Percentiles rank a stretch among this genome's conserved stretches.
Conservation (phyloP, 2,888 invertebrate genomes). For the Acronicta leporina region DNA sequence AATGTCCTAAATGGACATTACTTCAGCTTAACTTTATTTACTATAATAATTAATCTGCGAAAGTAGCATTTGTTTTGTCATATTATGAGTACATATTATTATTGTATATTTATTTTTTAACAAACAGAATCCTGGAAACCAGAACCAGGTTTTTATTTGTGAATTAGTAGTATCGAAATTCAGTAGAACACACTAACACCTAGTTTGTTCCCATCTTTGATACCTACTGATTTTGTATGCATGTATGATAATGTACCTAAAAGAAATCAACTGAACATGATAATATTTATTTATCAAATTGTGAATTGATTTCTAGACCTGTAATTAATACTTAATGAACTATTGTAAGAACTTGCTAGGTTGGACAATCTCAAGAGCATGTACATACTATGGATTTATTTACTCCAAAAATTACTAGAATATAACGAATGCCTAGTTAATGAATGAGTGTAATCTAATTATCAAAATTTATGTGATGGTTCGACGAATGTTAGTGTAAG, state of each 20-base stretch:
- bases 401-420: slow-evolving; percentile 81
- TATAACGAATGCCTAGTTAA: slow-evolving; percentile 59
- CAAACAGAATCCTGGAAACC: background rate
- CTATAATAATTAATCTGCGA: slow-evolving; percentile 5
- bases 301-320: too few relatives aligned
- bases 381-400: slow-evolving; percentile 76
- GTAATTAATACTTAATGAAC: too few relatives aligned
- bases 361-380: slow-evolving; percentile 78
- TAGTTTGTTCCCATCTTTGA: too few relatives aligned
- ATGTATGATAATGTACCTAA: too few relatives aligned
- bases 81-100: slow-evolving; percentile 26
- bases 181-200: too few relatives aligned
- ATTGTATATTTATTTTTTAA: slow-evolving; percentile 4
- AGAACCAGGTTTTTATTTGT: too few relatives aligned
- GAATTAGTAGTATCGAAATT: too few relatives aligned
- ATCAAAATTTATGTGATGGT: slow-evolving; percentile 60
- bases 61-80: slow-evolving; percentile 14
- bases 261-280: too few relatives aligned
- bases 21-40: slow-evolving; percentile 6
- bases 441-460: slow-evolving; percentile 60
- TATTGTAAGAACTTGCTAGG: slow-evolving; percentile 66
- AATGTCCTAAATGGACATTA: slow-evolving; percentile 36
- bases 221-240: too few relatives aligned
- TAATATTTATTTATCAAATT: too few relatives aligned
- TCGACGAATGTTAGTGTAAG: slow-evolving; percentile 61